These are phyloP conservation scores for Alviniconcha marisindica DNA, from an alignment of 1,140 invertebrate genomes.

Conservation along the genomic window DNA sequence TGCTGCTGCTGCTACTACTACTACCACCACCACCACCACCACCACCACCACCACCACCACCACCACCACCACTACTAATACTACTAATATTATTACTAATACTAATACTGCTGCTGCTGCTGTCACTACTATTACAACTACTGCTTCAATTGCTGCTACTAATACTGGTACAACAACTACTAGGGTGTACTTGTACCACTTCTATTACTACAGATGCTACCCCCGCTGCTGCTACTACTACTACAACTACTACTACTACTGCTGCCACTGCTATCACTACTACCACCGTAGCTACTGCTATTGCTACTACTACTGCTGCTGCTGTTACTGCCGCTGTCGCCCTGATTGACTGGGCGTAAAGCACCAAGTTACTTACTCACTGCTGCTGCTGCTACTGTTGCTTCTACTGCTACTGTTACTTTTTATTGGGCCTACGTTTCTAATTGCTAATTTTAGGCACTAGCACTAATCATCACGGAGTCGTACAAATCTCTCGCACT, in stretches of 20 bases:
- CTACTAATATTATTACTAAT: constrained; percentile 32
- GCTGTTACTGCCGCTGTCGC: too few species aligned
- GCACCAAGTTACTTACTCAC: too few species aligned
- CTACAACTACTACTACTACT: constrained; percentile 33
- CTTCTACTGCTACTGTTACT: too few species aligned
- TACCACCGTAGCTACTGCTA: constrained; percentile 75
- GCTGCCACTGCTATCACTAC: constrained; percentile 51
- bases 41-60: constrained; percentile 25
- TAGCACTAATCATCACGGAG: too few species aligned
- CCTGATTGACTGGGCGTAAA: too few species aligned
- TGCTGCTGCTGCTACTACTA: constrained; percentile 15
- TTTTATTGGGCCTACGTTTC: too few species aligned
- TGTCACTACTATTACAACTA: constrained; percentile 32
- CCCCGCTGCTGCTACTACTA: constrained; percentile 20
- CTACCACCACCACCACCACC: constrained; percentile 18
- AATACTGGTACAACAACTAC: neutral
- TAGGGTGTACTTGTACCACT: neutral
- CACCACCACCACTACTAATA: constrained; percentile 25
- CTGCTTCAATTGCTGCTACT: constrained; percentile 11
- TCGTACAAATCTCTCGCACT: too few species aligned
- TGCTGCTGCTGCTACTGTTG: too few species aligned
- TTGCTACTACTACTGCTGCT: neutral
- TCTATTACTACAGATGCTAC: constrained; percentile 13
- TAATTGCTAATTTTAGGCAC: too few species aligned
- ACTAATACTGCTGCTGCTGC: constrained; percentile 27